Base-by-base conservation (phyloP, 2,888 invertebrate genomes). In the Lucinisca nassula region DNA sequence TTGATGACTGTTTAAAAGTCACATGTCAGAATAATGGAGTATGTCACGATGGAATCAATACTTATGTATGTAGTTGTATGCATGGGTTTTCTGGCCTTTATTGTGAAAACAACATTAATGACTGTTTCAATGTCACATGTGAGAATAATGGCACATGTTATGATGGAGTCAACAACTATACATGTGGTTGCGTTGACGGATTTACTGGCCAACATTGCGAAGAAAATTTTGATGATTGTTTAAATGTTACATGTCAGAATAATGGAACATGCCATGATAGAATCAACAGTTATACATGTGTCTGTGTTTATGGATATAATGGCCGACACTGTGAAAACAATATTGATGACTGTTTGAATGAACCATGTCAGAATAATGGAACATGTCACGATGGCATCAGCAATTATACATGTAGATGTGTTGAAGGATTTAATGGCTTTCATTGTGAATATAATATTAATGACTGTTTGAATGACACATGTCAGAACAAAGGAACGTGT, bases 401-500 rank as follows among this genome's bases (percentile, higher is more conserved):
- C 21, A 32, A 35, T 1, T 67, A 35, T 21, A 67, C 17, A 4
- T 67, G 67, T 67, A 8, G 35, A 17, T 67, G 67, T 67, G 10
- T 27, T 32, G 35, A 6, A 67, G 67, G 67, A 0, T 67, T 17
- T 35, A 35, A 32, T 35, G 67, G 67, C 1, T 12, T 0, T 12
- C 35, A 67, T 30, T 90, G 89, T 61, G 45, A 81, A 45, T 55
- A 72, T 14, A 55, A 37, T 8, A 75, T 77, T 6, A 37, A 51
- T 1, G 45, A 58, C 0, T 89, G 89, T 55, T 21, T 17, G 24
- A 49, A 72, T 49, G 73, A 85, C 24, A 61, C 37, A 8, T 89
- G 89, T 38, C 38, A 80, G 30, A 85, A 87, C 35, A 70, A 74
- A n/a, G 89, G 89, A 12, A 80, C 82, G 1, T 89, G 89, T 61